phyloP scores from a whole-genome alignment of 2,113 vertebrate genomes.

The Helogale parvula region DNA sequence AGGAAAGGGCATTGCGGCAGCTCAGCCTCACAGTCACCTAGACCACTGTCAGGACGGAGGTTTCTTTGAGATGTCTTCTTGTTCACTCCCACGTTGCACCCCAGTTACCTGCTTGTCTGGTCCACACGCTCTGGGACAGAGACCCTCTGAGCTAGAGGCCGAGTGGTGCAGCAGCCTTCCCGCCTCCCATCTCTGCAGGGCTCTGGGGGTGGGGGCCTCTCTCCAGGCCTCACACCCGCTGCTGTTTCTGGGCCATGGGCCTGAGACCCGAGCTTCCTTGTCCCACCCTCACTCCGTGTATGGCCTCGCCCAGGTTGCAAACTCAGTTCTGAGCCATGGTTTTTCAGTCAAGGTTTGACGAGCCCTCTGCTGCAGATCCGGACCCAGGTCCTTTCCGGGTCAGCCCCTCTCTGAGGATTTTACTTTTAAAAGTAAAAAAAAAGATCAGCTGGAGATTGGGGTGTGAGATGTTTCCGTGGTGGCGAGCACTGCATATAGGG shows the following conservation, averaged over 20 bases:
- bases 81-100: not conserved
- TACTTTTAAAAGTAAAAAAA: not conserved
- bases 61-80: not conserved
- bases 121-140: not conserved
- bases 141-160: not conserved
- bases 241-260: fast-evolving
- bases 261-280: no score
- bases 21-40: no score
- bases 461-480: not conserved
- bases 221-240: no score
- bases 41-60: no score
- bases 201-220: not conserved
- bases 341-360: not conserved
- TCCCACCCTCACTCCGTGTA: not conserved
- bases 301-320: not conserved
- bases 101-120: not conserved
- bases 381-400: not conserved
- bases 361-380: no score
- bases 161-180: not conserved
- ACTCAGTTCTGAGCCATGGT: not conserved
- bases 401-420: not conserved
- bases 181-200: not conserved
- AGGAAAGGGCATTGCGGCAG: not conserved
- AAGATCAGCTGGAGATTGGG: not conserved
- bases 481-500: not conserved